Conservation (phyloP, 2,888 invertebrate genomes). For the Orthosia cruda region DNA sequence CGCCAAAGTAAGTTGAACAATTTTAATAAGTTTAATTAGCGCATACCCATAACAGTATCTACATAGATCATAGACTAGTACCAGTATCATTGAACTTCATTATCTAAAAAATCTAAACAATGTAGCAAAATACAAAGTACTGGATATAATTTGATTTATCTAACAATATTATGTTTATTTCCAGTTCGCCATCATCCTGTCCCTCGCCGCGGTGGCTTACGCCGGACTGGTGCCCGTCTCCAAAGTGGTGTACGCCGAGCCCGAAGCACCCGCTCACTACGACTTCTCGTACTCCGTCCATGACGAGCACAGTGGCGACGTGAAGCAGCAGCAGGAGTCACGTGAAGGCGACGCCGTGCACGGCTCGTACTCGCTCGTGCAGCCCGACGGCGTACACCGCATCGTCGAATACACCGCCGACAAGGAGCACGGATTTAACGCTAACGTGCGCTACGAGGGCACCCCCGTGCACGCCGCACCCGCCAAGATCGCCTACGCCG, state of each 20-base stretch:
- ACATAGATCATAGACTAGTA: too few relatives aligned
- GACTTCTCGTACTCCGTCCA: conserved; percentile 88
- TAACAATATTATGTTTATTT: conserved; percentile 23
- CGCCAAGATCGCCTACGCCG: conserved; percentile 72
- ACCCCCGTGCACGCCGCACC: conserved; percentile 77
- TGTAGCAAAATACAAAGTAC: too few relatives aligned
- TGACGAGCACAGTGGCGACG: conserved; percentile 86
- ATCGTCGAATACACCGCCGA: conserved; percentile 89
- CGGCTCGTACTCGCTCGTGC: conserved; percentile 89
- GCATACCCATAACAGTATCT: neutral
- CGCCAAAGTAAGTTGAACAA: conserved; percentile 79
- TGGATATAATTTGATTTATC: neutral
- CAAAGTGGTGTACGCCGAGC: conserved; percentile 82
- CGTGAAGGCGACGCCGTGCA: conserved; percentile 87
- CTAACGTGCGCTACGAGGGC: conserved; percentile 87
- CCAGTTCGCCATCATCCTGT: conserved; percentile 76
- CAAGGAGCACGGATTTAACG: conserved; percentile 87
- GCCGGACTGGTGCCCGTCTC: conserved; percentile 78
- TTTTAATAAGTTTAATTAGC: neutral
- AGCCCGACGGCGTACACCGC: conserved; percentile 88
- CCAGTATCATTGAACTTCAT: too few relatives aligned
- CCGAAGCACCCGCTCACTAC: conserved; percentile 85
- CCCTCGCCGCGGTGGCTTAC: conserved; percentile 78
- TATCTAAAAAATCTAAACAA: neutral
- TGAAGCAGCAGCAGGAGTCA: conserved; percentile 88